Evolutionary conservation across 1,140 invertebrate genomes (phyloP).

Genomic region (Oppia nitens): DNA sequence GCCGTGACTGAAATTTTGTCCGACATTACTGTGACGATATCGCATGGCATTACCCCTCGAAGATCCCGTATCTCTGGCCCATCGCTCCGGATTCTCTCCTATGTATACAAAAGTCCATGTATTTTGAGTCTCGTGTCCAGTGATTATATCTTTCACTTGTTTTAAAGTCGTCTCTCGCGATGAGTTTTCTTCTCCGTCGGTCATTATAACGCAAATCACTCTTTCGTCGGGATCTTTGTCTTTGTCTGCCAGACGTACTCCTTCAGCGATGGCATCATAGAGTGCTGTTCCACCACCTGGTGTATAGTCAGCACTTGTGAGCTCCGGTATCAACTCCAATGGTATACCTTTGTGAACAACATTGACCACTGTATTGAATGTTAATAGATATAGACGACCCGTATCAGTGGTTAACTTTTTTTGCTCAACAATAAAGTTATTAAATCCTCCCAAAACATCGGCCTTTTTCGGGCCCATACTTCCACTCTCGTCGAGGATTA

Average conservation of each 20-base stretch:
- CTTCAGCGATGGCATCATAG: slow-evolving; percentile 2
- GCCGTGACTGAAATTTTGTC: too few relatives aligned
- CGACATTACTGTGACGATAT: too few relatives aligned
- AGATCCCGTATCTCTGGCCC: background rate
- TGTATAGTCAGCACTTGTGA: background rate
- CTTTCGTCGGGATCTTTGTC: background rate
- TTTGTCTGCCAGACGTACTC: slow-evolving; percentile 1
- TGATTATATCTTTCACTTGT: background rate
- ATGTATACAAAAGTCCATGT: slow-evolving; percentile 9
- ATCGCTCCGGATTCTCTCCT: slow-evolving; percentile 1
- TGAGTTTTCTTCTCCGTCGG: slow-evolving; percentile 8
- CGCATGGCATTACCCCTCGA: background rate
- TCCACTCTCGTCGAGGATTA: slow-evolving; percentile 5
- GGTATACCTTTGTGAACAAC: slow-evolving; percentile 10
- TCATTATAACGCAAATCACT: slow-evolving; percentile 7
- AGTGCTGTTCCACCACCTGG: slow-evolving; percentile 1
- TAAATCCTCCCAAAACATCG: slow-evolving; percentile 6
- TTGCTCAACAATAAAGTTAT: slow-evolving; percentile 7
- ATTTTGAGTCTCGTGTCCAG: background rate
- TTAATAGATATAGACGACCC: background rate
- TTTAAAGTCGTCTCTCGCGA: background rate
- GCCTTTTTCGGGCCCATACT: slow-evolving; percentile 1
- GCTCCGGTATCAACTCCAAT: background rate
- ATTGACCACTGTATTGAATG: slow-evolving; percentile 6
- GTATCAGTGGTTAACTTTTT: background rate